phyloP scores from a whole-genome alignment of 2,888 invertebrate species.

The Folsomia candida region DNA sequence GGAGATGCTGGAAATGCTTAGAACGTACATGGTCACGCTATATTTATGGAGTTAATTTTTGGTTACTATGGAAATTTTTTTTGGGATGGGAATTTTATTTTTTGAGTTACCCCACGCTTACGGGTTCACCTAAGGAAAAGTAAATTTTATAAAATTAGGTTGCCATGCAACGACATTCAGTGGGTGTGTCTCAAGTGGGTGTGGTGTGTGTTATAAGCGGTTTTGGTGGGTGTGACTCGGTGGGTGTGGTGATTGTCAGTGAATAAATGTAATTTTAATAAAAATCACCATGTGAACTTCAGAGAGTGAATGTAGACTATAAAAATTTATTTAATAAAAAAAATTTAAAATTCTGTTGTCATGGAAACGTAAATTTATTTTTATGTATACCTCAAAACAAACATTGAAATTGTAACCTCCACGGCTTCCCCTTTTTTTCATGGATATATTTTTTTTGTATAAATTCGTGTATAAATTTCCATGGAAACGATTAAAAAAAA shows the following conservation, averaged over 20 bases:
- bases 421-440: constrained; percentile 60
- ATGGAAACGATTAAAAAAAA: too few relatives aligned
- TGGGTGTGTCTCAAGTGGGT: not conserved
- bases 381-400: constrained; percentile 96
- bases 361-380: too few relatives aligned
- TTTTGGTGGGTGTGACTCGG: not conserved
- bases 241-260: not conserved
- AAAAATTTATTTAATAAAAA: too few relatives aligned
- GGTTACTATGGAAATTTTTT: too few relatives aligned
- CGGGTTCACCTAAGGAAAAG: too few relatives aligned
- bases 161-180: not conserved
- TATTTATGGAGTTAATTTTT: too few relatives aligned
- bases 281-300: constrained; percentile 88
- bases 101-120: too few relatives aligned
- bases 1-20: constrained; percentile 96
- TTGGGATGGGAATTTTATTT: too few relatives aligned
- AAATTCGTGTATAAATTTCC: too few relatives aligned
- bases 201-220: not conserved
- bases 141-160: too few relatives aligned
- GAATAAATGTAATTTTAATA: not conserved
- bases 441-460: too few relatives aligned
- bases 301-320: constrained; percentile 89
- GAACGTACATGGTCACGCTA: constrained; percentile 96
- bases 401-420: constrained; percentile 96
- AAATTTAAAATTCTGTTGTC: too few relatives aligned